phyloP scores from a whole-genome alignment of 1,140 invertebrate genomes.

The Oedothorax gibbosus region DNA sequence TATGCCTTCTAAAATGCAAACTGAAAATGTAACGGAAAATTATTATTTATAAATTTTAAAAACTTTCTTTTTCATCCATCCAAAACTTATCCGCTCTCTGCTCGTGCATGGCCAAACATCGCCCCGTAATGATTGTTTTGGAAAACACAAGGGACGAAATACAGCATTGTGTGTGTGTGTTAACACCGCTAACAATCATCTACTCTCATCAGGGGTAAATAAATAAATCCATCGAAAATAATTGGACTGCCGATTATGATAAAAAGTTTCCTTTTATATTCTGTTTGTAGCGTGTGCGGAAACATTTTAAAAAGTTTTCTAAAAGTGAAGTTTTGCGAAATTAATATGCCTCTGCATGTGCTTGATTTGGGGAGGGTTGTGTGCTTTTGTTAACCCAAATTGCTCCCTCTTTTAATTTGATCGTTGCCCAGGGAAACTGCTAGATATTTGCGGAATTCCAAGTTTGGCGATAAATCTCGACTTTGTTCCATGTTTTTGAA shows the following conservation, averaged over 20 bases:
- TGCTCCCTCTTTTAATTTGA: slow-evolving; percentile 58
- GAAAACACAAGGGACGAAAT: neutral
- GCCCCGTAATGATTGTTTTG: no score
- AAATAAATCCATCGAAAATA: slow-evolving; percentile 47
- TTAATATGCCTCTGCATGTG: slow-evolving; percentile 17
- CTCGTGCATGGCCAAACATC: no score
- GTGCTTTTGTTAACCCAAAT: slow-evolving; percentile 60
- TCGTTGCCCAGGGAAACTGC: slow-evolving; percentile 51
- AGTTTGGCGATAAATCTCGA: slow-evolving; percentile 9
- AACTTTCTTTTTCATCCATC: no score
- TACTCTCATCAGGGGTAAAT: slow-evolving; percentile 51
- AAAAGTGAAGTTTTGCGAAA: slow-evolving; percentile 48
- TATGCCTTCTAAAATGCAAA: no score
- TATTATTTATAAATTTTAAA: no score
- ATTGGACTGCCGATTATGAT: slow-evolving; percentile 57
- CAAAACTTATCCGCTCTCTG: no score
- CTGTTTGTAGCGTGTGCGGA: neutral
- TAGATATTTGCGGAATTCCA: neutral
- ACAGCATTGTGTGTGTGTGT: slow-evolving; percentile 7
- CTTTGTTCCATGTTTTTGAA: neutral
- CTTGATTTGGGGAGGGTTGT: slow-evolving; percentile 12
- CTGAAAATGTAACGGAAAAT: no score
- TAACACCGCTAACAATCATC: slow-evolving; percentile 49
- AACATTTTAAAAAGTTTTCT: slow-evolving; percentile 50
- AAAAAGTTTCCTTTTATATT: neutral